Conservation (phyloP, 2,113 vertebrate genomes). For the Tyto alba region DNA sequence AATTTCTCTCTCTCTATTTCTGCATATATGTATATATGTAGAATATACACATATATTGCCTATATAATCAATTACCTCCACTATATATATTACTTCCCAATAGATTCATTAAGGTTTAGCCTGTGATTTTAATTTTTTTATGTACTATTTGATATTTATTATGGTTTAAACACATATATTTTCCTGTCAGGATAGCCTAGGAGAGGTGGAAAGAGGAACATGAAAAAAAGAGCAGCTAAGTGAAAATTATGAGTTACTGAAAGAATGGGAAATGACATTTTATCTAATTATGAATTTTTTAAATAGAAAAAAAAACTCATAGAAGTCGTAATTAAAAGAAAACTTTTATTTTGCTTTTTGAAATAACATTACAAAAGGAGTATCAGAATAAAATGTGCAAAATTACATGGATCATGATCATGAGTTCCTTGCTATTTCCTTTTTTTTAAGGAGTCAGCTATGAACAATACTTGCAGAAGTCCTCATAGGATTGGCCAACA, state of each 20-base stretch:
- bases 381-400: slow-evolving; percentile 1
- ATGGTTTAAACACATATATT: neutral
- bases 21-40: neutral
- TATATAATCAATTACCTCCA: neutral
- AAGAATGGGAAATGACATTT: neutral
- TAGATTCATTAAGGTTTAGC: neutral
- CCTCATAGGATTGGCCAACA: neutral
- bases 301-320: neutral
- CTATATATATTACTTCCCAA: neutral
- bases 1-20: neutral
- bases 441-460: neutral
- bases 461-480: neutral
- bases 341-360: slow-evolving; percentile 31
- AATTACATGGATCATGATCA: neutral
- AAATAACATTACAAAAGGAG: slow-evolving; percentile 1
- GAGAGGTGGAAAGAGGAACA: neutral
- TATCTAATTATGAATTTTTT: neutral
- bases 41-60: neutral
- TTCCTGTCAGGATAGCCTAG: neutral
- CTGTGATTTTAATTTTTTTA: neutral
- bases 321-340: neutral
- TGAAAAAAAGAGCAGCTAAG: neutral
- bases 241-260: neutral
- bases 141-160: neutral
- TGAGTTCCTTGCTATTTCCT: neutral